These are phyloP conservation scores for Cylindroiulus punctatus DNA, from an alignment of 2,888 invertebrate genomes.

Conservation along the genomic window DNA sequence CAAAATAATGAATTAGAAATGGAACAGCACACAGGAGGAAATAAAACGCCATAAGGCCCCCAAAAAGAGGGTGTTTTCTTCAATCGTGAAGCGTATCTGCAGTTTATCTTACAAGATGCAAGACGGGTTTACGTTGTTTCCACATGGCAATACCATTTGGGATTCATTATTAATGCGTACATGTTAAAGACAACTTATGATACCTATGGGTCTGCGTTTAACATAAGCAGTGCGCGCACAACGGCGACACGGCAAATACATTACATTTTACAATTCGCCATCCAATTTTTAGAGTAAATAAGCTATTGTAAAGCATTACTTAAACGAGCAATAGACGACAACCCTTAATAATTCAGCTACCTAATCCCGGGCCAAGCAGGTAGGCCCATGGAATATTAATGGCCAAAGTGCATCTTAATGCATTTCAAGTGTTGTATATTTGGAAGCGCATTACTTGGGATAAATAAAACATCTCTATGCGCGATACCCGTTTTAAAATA, in stretches of 20 bases:
- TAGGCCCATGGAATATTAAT: conserved; percentile 30
- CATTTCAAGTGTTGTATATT: not conserved
- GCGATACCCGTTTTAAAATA: conserved; percentile 1
- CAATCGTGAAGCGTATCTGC: not conserved
- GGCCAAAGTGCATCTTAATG: not conserved
- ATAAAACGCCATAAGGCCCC: not conserved
- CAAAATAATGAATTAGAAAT: not conserved
- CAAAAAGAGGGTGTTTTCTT: no score
- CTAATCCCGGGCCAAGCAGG: not conserved
- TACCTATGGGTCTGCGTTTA: not conserved
- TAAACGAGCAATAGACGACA: conserved; percentile 34
- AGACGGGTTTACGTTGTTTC: not conserved
- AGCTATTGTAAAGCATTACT: not conserved
- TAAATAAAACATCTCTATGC: not conserved
- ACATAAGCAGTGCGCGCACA: not conserved
- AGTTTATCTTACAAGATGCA: not conserved
- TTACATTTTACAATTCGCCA: not conserved
- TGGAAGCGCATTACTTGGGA: not conserved
- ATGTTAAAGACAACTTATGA: conserved; percentile 1
- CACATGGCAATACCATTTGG: not conserved
- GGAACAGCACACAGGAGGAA: not conserved
- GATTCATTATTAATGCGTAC: conserved; percentile 7
- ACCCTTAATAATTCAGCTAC: not conserved
- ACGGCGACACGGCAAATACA: not conserved
- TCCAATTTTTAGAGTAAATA: not conserved